These are phyloP conservation scores for Crematogaster levior DNA, from an alignment of 2,888 invertebrate species.

Conservation along the genomic window DNA sequence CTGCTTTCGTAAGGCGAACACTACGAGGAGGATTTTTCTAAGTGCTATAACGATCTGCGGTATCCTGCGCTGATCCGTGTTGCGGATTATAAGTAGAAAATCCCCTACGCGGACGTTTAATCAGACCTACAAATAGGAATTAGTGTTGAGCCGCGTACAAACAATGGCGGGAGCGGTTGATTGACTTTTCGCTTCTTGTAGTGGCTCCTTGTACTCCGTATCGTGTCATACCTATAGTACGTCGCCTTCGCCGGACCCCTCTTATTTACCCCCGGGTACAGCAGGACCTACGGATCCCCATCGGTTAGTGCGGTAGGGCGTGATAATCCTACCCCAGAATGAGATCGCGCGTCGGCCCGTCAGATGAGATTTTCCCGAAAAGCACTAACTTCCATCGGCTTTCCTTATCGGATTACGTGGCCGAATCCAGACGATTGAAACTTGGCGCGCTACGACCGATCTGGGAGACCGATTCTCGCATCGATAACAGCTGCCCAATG, in stretches of 20 bases:
- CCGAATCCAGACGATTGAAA: slow-evolving; percentile 80
- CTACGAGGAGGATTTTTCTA: slow-evolving; percentile 47
- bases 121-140: slow-evolving; percentile 84
- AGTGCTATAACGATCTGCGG: slow-evolving; percentile 55
- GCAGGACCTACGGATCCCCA: slow-evolving; percentile 73
- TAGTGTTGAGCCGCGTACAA: slow-evolving; percentile 83
- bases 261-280: slow-evolving; percentile 42
- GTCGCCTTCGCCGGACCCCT: slow-evolving; percentile 32
- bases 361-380: slow-evolving; percentile 81
- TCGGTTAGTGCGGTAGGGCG: slow-evolving; percentile 81
- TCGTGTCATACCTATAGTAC: slow-evolving; percentile 41
- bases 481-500: slow-evolving; percentile 44
- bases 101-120: slow-evolving; percentile 78
- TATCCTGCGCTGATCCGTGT: slow-evolving; percentile 49
- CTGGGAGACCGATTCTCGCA: slow-evolving; percentile 38
- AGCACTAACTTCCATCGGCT: slow-evolving; percentile 75
- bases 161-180: slow-evolving; percentile 82
- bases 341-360: slow-evolving; percentile 75
- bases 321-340: slow-evolving; percentile 82
- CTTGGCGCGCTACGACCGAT: slow-evolving; percentile 57
- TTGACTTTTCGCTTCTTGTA: slow-evolving; percentile 81
- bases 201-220: slow-evolving; percentile 32
- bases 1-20: neutral
- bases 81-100: slow-evolving; percentile 81
- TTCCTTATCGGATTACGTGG: slow-evolving; percentile 81